Conservation (phyloP, 2,888 invertebrate genomes). For the Allophyes oxyacanthae region DNA sequence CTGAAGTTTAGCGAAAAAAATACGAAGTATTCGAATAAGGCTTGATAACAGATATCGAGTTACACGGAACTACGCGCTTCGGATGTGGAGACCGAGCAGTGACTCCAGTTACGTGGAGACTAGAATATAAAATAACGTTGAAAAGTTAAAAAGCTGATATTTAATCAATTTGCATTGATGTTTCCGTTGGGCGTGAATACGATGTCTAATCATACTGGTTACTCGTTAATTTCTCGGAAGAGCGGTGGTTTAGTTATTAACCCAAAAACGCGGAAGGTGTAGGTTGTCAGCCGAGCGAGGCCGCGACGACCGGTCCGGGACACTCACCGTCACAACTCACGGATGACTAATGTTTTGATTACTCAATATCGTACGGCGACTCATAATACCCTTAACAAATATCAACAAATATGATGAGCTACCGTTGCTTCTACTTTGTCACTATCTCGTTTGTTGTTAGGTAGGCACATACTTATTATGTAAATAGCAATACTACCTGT, state of each 20-base stretch:
- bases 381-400: no score
- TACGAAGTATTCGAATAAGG: conserved; percentile 15
- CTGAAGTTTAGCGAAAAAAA: conserved; percentile 18
- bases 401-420: conserved; percentile 6
- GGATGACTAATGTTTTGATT: conserved; percentile 24
- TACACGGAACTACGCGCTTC: not conserved
- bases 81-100: not conserved
- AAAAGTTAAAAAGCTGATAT: not conserved
- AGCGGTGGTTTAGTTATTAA: conserved; percentile 20
- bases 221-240: conserved; percentile 23
- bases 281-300: conserved; percentile 15
- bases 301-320: not conserved
- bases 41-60: conserved; percentile 11
- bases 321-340: not conserved
- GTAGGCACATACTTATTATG: no score
- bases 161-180: conserved; percentile 1
- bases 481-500: no score
- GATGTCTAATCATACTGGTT: conserved; percentile 15
- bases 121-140: not conserved
- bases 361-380: conserved; percentile 21
- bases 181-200: conserved; percentile 7
- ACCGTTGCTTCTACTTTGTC: conserved; percentile 3
- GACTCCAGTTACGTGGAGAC: not conserved
- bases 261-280: conserved; percentile 21
- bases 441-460: not conserved